A percentile compares a stretch with the other conserved stretches of the same genome.
Conservation (phyloP, 2,888 invertebrate genomes). For the Tetragonisca angustula region DNA sequence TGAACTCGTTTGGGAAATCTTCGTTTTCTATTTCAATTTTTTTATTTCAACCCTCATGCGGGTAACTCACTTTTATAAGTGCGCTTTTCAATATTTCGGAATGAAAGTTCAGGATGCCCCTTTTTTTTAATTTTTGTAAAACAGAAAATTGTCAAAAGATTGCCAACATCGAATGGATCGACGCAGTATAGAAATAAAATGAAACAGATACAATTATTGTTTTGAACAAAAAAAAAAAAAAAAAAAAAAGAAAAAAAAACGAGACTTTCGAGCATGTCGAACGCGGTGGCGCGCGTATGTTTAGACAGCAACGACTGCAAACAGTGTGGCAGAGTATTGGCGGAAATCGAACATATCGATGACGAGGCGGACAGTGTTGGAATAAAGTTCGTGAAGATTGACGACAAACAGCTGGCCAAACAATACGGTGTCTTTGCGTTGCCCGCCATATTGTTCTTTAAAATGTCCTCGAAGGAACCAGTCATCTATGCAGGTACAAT, state of each 20-base stretch:
- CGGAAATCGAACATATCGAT: constrained; percentile 96
- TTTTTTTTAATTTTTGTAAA: neutral
- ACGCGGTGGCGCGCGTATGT: constrained; percentile 79
- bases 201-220: neutral
- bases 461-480: constrained; percentile 93
- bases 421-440: constrained; percentile 95
- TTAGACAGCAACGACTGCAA: constrained; percentile 98
- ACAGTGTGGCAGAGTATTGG: constrained; percentile 94
- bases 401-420: constrained; percentile 94
- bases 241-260: constrained; percentile 4
- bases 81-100: no score
- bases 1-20: neutral
- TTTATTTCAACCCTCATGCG: neutral
- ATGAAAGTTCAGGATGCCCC: neutral
- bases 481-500: constrained; percentile 94
- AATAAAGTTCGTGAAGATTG: constrained; percentile 96
- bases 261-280: constrained; percentile 54
- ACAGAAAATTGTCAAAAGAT: neutral
- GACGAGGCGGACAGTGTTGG: constrained; percentile 96
- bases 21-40: neutral
- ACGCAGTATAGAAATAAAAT: neutral
- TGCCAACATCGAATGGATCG: neutral
- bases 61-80: no score
- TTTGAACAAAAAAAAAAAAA: neutral
- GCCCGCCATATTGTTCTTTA: constrained; percentile 96